Evolutionary conservation across 2,113 vertebrate genomes (phyloP).

Genomic region (Channa argus): DNA sequence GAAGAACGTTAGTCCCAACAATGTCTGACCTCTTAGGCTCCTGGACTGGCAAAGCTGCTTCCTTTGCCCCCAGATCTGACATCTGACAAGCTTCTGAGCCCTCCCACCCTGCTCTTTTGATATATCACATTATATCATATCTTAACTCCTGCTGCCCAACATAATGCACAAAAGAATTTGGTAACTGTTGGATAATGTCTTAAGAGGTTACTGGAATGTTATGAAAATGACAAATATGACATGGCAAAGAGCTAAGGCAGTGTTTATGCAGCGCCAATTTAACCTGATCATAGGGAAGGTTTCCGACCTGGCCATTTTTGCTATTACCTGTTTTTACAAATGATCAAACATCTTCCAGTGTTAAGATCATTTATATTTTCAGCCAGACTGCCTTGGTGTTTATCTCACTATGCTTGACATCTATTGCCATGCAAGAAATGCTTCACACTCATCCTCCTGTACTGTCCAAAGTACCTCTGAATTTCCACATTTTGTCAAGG

Average conservation of each 20-base stretch:
- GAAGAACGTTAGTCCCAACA: slow-evolving; percentile 91
- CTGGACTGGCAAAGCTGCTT: slow-evolving; percentile 59
- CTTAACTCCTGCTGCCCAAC: slow-evolving; percentile 43
- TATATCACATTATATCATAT: slow-evolving; percentile 36
- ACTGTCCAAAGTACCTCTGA: slow-evolving; percentile 34
- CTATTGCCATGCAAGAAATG: slow-evolving; percentile 14
- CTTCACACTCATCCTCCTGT: background rate
- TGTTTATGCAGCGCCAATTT: slow-evolving; percentile 34
- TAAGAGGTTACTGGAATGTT: slow-evolving; percentile 44
- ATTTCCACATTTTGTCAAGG: slow-evolving; percentile 17
- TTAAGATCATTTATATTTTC: slow-evolving; percentile 26
- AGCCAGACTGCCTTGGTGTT: slow-evolving; percentile 11
- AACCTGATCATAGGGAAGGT: slow-evolving; percentile 10
- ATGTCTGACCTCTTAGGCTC: slow-evolving; percentile 83
- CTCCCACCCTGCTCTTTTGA: slow-evolving; percentile 45
- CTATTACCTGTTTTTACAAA: slow-evolving; percentile 36
- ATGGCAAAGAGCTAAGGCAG: slow-evolving; percentile 16
- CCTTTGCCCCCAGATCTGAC: slow-evolving; percentile 61
- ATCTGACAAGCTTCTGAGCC: slow-evolving; percentile 61
- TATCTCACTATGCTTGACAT: slow-evolving; percentile 26
- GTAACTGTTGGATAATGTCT: slow-evolving; percentile 43
- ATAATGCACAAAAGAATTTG: slow-evolving; percentile 32
- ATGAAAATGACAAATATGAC: slow-evolving; percentile 29
- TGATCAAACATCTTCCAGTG: background rate
- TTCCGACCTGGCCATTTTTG: slow-evolving; percentile 3